Base-by-base conservation (phyloP, 2,797 vertebrate species). In the Kryptolebias ocellatus region DNA sequence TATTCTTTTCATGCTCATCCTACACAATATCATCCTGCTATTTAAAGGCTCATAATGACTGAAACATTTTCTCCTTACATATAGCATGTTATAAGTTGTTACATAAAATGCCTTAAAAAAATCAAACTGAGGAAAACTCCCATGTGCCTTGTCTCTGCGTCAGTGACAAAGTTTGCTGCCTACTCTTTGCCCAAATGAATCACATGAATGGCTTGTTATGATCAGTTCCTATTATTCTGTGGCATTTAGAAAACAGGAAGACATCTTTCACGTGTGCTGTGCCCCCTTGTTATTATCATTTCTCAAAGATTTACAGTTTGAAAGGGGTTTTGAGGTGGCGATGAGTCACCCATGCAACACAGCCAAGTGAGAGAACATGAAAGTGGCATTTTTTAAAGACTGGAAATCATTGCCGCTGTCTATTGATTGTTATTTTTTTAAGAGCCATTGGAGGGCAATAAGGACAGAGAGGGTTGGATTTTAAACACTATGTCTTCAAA, bases 271-370 rank as follows among this genome's bases (percentile, higher is more conserved):
- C 63, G 60, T 67, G 67, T 60, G 59, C 65, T 31, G 28, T 31
- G 39, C 78, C 74, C 79, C 58, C 70, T 77, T 80, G 63, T 83
- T 73, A 85, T 88, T 78, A 81, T 78, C 80, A 85, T 86, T 72
- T 44, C 31, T 20, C 37, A 2, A 56, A 74, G 81, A 87, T 85
- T 87, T 88, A 88, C 83, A 72, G 59, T 39, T 46, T 72, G 53
- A 74, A 87, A 79, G 64, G 27, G 51, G 51, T 78, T 76, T 83
- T 81, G 31, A 71, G 67, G 63, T 29, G 5, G n/a, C 4, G 46
- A 75, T 83, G 78, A 87, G 79, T 87, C 83, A 88, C 58, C 24
- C 47, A 47, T 58, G 34, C 49, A 50, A 39, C 53, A 27, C 37
- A 63, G 72, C 61, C 72, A 69, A 57, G 74, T 76, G 72, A 42